These are phyloP conservation scores for Pterophyllum scalare DNA, from an alignment of 2,113 vertebrate species.

Conservation along the genomic window DNA sequence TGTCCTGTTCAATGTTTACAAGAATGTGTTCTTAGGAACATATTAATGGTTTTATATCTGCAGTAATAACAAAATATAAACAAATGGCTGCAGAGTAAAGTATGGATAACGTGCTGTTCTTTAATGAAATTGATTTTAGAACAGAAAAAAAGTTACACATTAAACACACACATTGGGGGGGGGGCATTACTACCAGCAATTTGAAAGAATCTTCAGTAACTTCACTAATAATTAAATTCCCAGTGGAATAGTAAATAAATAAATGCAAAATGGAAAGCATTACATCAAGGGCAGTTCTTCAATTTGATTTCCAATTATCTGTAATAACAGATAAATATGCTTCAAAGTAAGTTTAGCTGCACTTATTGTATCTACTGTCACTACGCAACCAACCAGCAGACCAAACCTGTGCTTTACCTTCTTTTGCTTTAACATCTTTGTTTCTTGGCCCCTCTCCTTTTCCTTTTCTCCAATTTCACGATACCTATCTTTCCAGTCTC, in stretches of 20 bases:
- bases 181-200: not conserved
- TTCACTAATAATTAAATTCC: constrained; percentile 31
- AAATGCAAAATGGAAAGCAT: not conserved
- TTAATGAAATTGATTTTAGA: not conserved
- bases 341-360: not conserved
- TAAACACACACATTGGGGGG: constrained; percentile 12
- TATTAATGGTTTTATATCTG: constrained; percentile 33
- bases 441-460: not conserved
- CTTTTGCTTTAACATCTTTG: not conserved
- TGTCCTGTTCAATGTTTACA: constrained; percentile 33
- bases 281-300: not conserved
- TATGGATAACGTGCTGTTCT: constrained; percentile 9
- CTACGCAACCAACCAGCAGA: not conserved
- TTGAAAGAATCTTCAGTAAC: constrained; percentile 25
- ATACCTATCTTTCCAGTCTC: not conserved
- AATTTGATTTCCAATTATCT: constrained; percentile 24
- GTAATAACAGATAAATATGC: not conserved
- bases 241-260: not conserved
- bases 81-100: constrained; percentile 40
- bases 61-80: constrained; percentile 36
- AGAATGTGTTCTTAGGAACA: constrained; percentile 37
- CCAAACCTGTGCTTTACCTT: not conserved
- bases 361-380: not conserved
- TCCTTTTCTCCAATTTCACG: constrained; percentile 20
- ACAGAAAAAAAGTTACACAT: not conserved